Evolutionary conservation across 2,113 vertebrate species (phyloP), one percentile per base, ranked within the genome.

Genomic region (Pagrus major): DNA sequence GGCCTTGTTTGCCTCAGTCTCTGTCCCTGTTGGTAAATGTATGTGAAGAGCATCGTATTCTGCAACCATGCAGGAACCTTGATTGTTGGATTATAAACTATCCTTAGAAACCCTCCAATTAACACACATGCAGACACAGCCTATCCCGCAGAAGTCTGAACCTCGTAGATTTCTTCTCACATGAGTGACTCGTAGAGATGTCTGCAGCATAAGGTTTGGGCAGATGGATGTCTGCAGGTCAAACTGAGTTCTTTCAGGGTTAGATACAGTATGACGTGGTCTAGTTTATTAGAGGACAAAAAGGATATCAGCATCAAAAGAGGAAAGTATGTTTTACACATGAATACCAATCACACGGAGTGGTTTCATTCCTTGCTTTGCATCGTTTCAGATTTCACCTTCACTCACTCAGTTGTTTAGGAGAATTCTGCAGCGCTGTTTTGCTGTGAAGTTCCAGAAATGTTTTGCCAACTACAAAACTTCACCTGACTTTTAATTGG

Each of bases 211-310:
- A 47, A 15, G 63, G 8, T 70, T 64, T 21, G 55, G 58, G 25
- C 83, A 90, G 67, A 86, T 85, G 75, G 64, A 46, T 68, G 65
- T 66, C 84, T 87, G 76, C 58, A 54, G 81, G 66, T 83, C 61
- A 79, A 76, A 79, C 54, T 44, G 44, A 74, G 74, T 42, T 73
- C 20, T 52, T 70, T 59, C 42, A 55, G 46, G 66, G 71, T 81
- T 55, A 39, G 42, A 33, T 76, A 46, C n/a, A 60, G 47, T 29
- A 33, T 41, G 31, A 51, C 10, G 9, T 41, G 33, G 25, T 77
- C 16, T 21, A n/a, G 29, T 66, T 76, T 25, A 61, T 6, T 9
- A 12, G n/a, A 58, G 59, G 21, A 69, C 7, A 5, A 15, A 47
- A 18, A 6, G 14, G 31, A 20, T 39, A 46, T 49, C 51, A 20